Evolutionary conservation across 2,113 vertebrate genomes (phyloP).

Genomic region (Nothoprocta perdicaria): DNA sequence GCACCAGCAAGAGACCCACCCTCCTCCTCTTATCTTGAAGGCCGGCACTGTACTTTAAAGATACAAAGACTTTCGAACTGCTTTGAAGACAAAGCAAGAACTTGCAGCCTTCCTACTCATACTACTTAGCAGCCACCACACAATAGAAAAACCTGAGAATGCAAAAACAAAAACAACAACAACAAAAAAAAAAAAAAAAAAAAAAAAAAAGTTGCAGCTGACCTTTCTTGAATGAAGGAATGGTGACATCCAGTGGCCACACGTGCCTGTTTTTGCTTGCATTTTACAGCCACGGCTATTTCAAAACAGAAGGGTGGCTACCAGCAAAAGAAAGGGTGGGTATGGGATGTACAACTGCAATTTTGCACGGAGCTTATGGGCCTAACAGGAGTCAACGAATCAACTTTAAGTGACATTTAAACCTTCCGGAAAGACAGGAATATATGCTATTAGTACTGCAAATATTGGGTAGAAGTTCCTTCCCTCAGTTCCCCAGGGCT

Average conservation of each 20-base stretch:
- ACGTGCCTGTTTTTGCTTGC: not conserved
- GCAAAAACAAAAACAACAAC: not conserved
- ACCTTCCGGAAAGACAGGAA: not conserved
- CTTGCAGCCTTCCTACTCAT: not conserved
- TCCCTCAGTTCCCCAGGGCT: not conserved
- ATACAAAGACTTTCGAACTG: not conserved
- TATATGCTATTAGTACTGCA: not conserved
- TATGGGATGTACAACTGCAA: not conserved
- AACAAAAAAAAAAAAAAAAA: too few relatives aligned
- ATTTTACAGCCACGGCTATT: not conserved
- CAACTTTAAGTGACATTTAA: not conserved
- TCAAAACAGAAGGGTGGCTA: not conserved
- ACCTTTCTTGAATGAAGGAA: slow-evolving; percentile 12
- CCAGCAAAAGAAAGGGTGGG: not conserved
- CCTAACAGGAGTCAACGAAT: not conserved
- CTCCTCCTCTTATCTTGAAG: not conserved
- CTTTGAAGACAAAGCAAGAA: not conserved
- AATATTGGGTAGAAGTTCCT: not conserved
- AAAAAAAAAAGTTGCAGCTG: not conserved
- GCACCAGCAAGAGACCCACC: not conserved
- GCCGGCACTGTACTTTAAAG: not conserved
- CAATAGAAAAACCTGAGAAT: not conserved
- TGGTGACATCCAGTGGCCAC: slow-evolving; percentile 56
- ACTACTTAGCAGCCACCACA: not conserved
- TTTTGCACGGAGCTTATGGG: not conserved